Evolutionary conservation across 2,113 vertebrate genomes (phyloP), one percentile per base, ranked within the genome.

Genomic region (Myotis brandtii): DNA sequence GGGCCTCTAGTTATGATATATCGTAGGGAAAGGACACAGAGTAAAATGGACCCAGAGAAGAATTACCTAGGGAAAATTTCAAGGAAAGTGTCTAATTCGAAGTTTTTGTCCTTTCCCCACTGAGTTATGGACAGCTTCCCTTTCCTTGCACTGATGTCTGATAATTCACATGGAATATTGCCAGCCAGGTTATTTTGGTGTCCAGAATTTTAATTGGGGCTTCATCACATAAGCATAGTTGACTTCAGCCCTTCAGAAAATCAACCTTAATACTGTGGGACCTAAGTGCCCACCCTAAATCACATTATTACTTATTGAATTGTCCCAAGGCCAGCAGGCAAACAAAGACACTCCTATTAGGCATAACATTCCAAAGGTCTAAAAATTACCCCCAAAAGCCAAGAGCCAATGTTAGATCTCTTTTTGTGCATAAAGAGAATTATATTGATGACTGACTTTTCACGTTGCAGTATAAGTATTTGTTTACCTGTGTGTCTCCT

Each of bases 41-140:
- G 93, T 93, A 82, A 81, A 95, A 91, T 34, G 27, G 89, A 86
- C 4, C 23, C 56, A 13, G 14, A 1, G 27, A 90, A 94, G 75
- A 84, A 90, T 30, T 14, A 54, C 27, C 6, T n/a, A 85, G 16
- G n/a, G 6, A 4, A 82, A 52, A 77, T 27, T 69, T 12, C 25
- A 83, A 27, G 34, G 48, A 56, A 92, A 66, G 13, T 12, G 77
- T 16, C 40, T 70, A 82, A 64, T 20, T 73, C 20, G 1, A 25
- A 80, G 9, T 18, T 76, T 70, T 86, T 89, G 32, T 79, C 34
- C 12, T 46, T 32, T 62, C 5, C 40, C 2, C 7, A 25, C 2
- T 43, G 23, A 67, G 18, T 93, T 34, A 32, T 16, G 25, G 52
- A n/a, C 10, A 34, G 8, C 5, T 40, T 54, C 43, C 23, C 46